Evolutionary conservation across 2,888 invertebrate species (phyloP).

Genomic region (Megastigmus dorsalis): DNA sequence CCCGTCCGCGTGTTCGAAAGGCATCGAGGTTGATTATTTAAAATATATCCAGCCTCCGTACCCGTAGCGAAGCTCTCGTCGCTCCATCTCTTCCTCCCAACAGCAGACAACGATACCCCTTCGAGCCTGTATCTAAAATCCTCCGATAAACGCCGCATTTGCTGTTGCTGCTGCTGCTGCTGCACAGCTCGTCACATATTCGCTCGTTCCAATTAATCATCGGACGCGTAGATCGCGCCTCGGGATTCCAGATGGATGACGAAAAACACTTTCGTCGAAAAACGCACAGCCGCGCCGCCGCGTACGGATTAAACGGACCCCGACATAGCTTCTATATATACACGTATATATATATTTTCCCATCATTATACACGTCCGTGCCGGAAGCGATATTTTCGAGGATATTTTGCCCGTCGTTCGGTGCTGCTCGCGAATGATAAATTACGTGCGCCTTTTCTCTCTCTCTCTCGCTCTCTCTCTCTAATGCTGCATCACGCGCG

Average conservation of each 20-base stretch:
- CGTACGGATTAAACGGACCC: not conserved
- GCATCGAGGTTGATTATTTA: not conserved
- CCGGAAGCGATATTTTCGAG: slow-evolving; percentile 55
- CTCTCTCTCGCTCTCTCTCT: no score
- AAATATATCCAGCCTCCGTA: not conserved
- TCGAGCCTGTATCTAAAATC: not conserved
- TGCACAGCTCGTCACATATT: not conserved
- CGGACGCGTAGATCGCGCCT: not conserved
- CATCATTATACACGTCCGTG: slow-evolving; percentile 51
- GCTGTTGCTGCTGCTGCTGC: no score
- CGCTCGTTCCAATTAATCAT: slow-evolving; percentile 40
- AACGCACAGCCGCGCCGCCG: not conserved
- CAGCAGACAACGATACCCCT: not conserved
- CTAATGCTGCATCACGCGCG: slow-evolving; percentile 1
- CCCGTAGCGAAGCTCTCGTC: not conserved
- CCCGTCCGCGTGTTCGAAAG: not conserved
- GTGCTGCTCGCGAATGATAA: slow-evolving; percentile 43
- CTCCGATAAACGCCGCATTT: not conserved
- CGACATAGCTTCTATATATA: not conserved
- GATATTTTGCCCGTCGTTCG: slow-evolving; percentile 45
- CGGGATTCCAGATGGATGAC: slow-evolving; percentile 37
- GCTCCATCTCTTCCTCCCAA: not conserved
- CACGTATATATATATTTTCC: slow-evolving; percentile 31
- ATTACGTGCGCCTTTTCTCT: slow-evolving; percentile 41
- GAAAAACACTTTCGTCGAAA: slow-evolving; percentile 48